phyloP scores from a whole-genome alignment of 2,888 invertebrate genomes.

The Acleris holmiana region DNA sequence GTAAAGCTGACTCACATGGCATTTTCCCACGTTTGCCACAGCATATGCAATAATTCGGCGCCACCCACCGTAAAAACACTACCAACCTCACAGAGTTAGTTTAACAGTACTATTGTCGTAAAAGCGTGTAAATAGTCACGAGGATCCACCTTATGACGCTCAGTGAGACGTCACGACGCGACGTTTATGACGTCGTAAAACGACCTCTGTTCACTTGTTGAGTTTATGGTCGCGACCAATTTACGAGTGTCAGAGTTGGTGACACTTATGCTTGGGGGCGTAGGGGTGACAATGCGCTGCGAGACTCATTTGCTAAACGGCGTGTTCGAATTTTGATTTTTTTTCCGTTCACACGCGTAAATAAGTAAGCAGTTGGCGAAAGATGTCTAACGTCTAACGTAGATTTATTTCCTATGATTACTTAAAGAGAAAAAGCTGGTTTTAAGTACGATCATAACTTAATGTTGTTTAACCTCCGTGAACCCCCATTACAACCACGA shows the following conservation, averaged over 20 bases:
- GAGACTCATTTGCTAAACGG: constrained; percentile 10
- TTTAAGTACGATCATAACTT: not conserved
- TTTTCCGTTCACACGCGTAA: constrained; percentile 1
- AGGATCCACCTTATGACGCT: constrained; percentile 70
- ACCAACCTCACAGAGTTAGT: constrained; percentile 6
- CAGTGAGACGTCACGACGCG: constrained; percentile 74
- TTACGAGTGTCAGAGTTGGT: constrained; percentile 42
- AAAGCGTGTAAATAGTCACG: constrained; percentile 36
- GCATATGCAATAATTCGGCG: constrained; percentile 1
- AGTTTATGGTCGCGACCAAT: constrained; percentile 59
- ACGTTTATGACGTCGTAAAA: constrained; percentile 74
- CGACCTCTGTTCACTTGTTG: constrained; percentile 79
- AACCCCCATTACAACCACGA: not conserved
- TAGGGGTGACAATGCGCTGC: constrained; percentile 40
- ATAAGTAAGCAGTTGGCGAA: too few species aligned
- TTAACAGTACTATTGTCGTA: constrained; percentile 35
- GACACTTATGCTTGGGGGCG: constrained; percentile 43
- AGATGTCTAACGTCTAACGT: not conserved
- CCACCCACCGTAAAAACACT: constrained; percentile 8
- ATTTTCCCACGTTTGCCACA: not conserved
- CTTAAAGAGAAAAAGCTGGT: not conserved
- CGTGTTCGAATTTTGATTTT: constrained; percentile 19
- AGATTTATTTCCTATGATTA: not conserved
- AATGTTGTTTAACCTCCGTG: not conserved
- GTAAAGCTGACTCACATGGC: not conserved